A percentile compares a stretch with the other conserved stretches of the same genome.
Conservation (phyloP, 2,797 vertebrate species). For the Gambelia wislizenii region DNA sequence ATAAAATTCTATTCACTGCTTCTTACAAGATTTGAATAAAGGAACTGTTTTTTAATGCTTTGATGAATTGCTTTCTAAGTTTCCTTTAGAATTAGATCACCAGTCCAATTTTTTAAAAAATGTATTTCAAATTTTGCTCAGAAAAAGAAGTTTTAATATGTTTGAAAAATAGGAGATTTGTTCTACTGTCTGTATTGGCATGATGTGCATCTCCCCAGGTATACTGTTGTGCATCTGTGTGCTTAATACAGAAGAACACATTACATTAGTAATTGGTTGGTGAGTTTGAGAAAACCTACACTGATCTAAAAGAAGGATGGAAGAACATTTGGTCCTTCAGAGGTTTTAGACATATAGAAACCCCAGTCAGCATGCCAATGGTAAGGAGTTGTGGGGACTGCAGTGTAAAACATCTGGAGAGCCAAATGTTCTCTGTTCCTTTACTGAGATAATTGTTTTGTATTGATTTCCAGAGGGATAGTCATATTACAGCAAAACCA, state of each 20-base stretch:
- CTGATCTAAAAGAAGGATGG: background rate
- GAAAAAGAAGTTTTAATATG: background rate
- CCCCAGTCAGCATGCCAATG: no score
- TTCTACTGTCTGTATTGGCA: background rate
- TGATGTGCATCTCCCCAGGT: background rate
- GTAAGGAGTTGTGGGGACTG: no score
- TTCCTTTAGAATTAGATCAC: slow-evolving; percentile 21
- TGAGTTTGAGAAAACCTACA: background rate
- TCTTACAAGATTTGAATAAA: slow-evolving; percentile 15
- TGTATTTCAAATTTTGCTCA: slow-evolving; percentile 35
- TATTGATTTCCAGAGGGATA: no score
- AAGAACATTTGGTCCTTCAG: no score
- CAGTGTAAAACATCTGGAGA: no score
- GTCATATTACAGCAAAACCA: no score
- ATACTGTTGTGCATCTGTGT: background rate
- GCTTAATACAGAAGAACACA: background rate
- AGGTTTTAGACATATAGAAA: no score
- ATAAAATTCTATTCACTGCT: slow-evolving; percentile 28
- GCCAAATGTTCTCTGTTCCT: no score
- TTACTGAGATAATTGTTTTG: no score
- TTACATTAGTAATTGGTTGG: background rate
- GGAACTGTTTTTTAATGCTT: background rate
- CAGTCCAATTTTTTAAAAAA: slow-evolving; percentile 11
- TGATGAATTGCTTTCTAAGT: slow-evolving; percentile 10
- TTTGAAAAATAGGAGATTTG: slow-evolving; percentile 1